These are phyloP conservation scores for Tyria jacobaeae DNA, from an alignment of 2,888 invertebrate species.

Conservation along the genomic window DNA sequence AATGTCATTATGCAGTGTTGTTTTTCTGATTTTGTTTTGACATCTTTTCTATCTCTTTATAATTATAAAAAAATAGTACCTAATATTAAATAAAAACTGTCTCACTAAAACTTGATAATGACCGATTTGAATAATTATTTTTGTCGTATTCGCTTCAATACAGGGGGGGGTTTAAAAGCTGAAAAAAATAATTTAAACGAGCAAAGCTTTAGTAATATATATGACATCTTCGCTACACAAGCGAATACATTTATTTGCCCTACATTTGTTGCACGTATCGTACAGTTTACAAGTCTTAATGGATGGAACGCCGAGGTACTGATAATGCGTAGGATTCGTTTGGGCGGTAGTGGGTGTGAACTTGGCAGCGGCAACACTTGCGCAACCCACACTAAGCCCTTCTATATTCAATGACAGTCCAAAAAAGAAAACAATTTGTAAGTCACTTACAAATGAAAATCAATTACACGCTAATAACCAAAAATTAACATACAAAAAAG, in stretches of 20 bases:
- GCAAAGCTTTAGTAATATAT: too few relatives aligned
- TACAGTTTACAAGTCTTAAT: constrained; percentile 42
- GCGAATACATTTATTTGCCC: constrained; percentile 15
- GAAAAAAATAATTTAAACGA: too few relatives aligned
- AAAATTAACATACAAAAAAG: too few relatives aligned
- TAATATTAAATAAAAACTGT: too few relatives aligned
- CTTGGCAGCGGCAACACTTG: constrained; percentile 72
- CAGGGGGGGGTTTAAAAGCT: too few relatives aligned
- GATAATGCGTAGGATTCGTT: constrained; percentile 69
- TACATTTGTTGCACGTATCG: constrained; percentile 37
- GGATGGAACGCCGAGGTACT: constrained; percentile 51
- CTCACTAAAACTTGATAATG: too few relatives aligned
- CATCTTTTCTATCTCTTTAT: too few relatives aligned
- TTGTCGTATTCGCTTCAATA: too few relatives aligned
- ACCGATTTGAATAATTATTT: too few relatives aligned
- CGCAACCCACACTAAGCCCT: constrained; percentile 65
- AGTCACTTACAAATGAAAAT: too few relatives aligned
- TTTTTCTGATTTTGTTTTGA: background rate
- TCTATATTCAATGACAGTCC: constrained; percentile 62
- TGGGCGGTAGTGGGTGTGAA: constrained; percentile 75
- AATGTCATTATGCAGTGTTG: background rate
- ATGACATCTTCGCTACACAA: background rate
- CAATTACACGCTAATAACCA: too few relatives aligned
- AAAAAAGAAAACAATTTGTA: constrained; percentile 33
- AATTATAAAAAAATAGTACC: too few relatives aligned